These are phyloP conservation scores for Acomys russatus DNA, from an alignment of 2,797 vertebrate species.

Conservation along the genomic window DNA sequence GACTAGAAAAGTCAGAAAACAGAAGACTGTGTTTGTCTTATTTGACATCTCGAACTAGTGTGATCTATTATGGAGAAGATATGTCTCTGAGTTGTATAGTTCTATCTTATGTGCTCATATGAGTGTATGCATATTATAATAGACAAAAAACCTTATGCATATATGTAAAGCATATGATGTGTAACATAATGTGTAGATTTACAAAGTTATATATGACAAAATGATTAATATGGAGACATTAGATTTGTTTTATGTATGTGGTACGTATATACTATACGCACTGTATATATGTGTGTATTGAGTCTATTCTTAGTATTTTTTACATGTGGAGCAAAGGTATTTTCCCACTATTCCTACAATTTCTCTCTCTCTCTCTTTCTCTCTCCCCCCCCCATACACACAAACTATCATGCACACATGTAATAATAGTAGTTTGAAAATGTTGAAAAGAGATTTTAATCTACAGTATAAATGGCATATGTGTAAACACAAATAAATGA, in stretches of 20 bases:
- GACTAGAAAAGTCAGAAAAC: not conserved
- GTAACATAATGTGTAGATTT: not conserved
- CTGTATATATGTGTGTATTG: not conserved
- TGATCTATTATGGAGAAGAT: not conserved
- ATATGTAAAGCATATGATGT: not conserved
- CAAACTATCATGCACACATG: not conserved
- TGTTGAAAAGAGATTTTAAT: not conserved
- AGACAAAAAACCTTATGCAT: not conserved
- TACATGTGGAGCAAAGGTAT: not conserved
- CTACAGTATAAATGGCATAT: not conserved
- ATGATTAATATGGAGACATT: not conserved
- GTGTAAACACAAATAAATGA: slow-evolving; percentile 41
- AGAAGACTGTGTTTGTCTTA: not conserved
- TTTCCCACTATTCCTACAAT: not conserved
- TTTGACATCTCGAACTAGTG: not conserved
- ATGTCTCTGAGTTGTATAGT: not conserved
- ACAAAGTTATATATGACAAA: not conserved
- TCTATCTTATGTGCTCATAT: not conserved
- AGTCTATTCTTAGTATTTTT: not conserved
- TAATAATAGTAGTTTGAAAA: not conserved
- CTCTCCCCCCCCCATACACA: too few species aligned
- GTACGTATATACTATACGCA: not conserved
- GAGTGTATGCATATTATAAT: not conserved
- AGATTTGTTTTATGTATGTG: not conserved
- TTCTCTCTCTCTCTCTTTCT: not conserved